Evolutionary conservation across 2,888 invertebrate genomes (phyloP), one percentile per base, ranked within the genome.

Genomic region (Sesia apiformis): DNA sequence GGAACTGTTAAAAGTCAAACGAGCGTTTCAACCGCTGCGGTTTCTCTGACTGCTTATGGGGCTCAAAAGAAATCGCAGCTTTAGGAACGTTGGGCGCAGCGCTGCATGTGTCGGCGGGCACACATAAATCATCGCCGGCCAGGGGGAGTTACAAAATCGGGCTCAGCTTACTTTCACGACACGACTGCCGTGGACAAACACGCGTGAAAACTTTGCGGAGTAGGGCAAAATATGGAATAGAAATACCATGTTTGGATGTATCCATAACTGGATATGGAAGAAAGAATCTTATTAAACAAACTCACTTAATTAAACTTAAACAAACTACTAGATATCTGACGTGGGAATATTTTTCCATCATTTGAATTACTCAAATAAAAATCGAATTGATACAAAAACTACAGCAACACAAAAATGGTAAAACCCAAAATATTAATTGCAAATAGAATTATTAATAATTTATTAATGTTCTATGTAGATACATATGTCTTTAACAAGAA

Each of bases 21-120:
- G 55, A 52, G 64, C 76, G 72, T 72, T 53, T 42, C 38, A 66
- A 69, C 58, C 66, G 73, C 64, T 39, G 69, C 77, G 72, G 73
- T 59, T 58, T 3, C 56, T n/a, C 57, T 68, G 79, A 72, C 57
- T 60, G 79, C 78, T 4, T 75, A 65, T 52, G 38, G 43, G 4
- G 52, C 59, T 38, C 58, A 57, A 64, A 66, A 65, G 57, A 74
- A 79, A 77, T 78, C 81, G 80, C 83, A 78, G 79, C 78, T 82
- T 77, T 76, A 76, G 76, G 64, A 77, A 72, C 79, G 75, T 68
- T 72, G 74, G 71, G 77, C 81, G 80, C 84, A 81, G 74, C 84
- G 83, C 83, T 86, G 88, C 86, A 87, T 85, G 87, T 88, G 88
- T 86, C 86, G 83, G 81, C 76, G 74, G 77, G 73, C 69, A 72